Conservation (phyloP, 2,797 vertebrate genomes). For the Karalla daura region DNA sequence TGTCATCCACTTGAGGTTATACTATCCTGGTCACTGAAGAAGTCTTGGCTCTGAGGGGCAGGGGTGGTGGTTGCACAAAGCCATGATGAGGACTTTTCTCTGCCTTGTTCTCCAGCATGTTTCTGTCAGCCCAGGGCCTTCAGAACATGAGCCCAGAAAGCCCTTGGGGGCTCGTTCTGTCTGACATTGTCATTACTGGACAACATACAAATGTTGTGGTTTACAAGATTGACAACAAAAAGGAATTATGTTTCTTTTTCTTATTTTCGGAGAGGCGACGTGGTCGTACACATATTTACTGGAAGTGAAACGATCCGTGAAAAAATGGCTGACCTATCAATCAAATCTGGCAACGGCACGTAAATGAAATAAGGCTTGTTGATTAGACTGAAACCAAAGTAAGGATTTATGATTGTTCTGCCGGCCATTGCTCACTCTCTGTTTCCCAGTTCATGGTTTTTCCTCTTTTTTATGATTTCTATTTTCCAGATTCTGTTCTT, state of each 20-base stretch:
- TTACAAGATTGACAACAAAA: conserved; percentile 73
- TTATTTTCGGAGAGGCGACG: conserved; percentile 40
- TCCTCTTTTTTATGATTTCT: conserved; percentile 9
- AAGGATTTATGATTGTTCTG: conserved; percentile 43
- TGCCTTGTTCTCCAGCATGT: conserved; percentile 69
- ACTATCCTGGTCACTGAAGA: conserved; percentile 71
- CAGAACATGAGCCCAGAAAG: conserved; percentile 67
- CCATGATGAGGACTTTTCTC: conserved; percentile 67
- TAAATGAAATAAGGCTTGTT: conserved; percentile 40
- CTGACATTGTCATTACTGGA: conserved; percentile 80
- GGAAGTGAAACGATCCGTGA: conserved; percentile 61
- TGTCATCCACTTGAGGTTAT: conserved; percentile 76
- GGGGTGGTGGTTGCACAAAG: conserved; percentile 67
- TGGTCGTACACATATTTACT: conserved; percentile 65
- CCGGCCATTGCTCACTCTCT: conserved; percentile 27
- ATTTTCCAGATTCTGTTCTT: conserved; percentile 6
- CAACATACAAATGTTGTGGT: conserved; percentile 73
- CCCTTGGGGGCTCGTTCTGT: conserved; percentile 55
- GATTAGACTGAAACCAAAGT: conserved; percentile 48
- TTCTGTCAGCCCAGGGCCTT: conserved; percentile 78
- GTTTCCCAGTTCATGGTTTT: conserved; percentile 28
- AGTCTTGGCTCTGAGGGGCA: conserved; percentile 69
- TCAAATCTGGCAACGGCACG: conserved; percentile 61
- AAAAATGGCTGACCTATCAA: conserved; percentile 61
- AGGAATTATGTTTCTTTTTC: conserved; percentile 56